These are phyloP conservation scores for Drepana falcataria DNA, from an alignment of 2,888 invertebrate genomes.

Conservation along the genomic window DNA sequence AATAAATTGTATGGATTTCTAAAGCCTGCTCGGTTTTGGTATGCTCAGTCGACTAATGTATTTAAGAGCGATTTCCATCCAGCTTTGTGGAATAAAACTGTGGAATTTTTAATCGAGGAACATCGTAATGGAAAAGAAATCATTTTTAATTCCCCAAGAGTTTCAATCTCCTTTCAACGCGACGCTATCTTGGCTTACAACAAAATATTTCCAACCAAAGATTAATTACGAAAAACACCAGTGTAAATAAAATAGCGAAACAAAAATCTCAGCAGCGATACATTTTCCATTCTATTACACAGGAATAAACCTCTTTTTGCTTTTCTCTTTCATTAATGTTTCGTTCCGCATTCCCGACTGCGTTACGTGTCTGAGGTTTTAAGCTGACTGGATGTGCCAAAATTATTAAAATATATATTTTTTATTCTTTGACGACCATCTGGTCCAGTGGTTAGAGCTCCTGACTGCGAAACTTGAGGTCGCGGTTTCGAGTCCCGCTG, in stretches of 20 bases:
- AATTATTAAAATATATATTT: no score
- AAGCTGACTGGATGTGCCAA: background rate
- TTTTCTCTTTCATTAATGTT: background rate
- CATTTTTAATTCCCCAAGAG: background rate
- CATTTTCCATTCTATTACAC: background rate
- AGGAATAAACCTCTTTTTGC: background rate
- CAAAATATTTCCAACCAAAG: background rate
- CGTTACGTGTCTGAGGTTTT: background rate
- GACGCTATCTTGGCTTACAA: background rate
- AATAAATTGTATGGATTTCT: no score
- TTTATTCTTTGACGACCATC: no score
- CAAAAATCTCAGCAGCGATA: background rate
- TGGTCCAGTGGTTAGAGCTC: no score
- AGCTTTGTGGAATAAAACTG: no score
- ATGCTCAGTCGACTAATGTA: no score
- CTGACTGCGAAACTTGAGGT: no score
- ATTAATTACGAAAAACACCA: slow-evolving; percentile 3
- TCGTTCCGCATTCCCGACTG: background rate
- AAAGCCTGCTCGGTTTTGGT: no score
- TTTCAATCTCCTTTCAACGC: background rate
- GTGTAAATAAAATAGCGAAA: background rate
- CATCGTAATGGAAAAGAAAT: background rate
- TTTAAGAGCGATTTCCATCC: no score
- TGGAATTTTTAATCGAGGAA: background rate
- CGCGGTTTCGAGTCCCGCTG: no score